Conservation (phyloP, 2,113 vertebrate genomes). For the Tonatia bakeri region DNA sequence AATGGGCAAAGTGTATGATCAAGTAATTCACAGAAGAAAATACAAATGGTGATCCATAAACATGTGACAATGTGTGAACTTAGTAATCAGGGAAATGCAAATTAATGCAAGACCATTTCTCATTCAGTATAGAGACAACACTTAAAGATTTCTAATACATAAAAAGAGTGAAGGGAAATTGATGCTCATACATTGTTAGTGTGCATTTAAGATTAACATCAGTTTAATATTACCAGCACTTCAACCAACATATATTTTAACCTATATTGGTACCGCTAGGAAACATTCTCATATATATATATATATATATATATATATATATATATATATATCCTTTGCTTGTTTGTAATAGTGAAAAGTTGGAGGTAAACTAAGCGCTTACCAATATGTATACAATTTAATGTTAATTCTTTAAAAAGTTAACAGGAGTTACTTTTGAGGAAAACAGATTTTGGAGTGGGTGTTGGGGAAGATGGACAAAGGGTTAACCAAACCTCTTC, state of each 20-base stretch:
- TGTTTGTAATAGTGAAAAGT: background rate
- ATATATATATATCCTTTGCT: background rate
- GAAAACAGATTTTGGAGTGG: background rate
- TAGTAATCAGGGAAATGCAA: background rate
- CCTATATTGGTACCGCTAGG: background rate
- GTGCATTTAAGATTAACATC: background rate
- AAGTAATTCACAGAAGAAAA: background rate
- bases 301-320: too few relatives aligned
- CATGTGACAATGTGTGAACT: background rate
- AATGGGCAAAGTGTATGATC: too few relatives aligned
- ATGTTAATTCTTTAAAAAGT: background rate
- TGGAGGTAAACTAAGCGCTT: background rate
- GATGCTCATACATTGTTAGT: background rate
- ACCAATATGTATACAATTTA: background rate
- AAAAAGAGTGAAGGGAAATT: background rate
- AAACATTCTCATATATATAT: background rate
- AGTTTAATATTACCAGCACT: background rate
- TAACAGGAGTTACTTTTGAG: background rate
- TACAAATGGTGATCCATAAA: background rate
- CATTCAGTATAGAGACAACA: background rate
- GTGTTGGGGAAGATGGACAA: too few relatives aligned
- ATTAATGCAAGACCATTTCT: background rate
- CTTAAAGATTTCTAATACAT: background rate
- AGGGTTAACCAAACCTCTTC: background rate
- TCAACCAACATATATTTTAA: background rate